Evolutionary conservation across 1,140 invertebrate genomes (phyloP), one percentile per base, ranked within the genome.

Genomic region (Pomacea maculata): DNA sequence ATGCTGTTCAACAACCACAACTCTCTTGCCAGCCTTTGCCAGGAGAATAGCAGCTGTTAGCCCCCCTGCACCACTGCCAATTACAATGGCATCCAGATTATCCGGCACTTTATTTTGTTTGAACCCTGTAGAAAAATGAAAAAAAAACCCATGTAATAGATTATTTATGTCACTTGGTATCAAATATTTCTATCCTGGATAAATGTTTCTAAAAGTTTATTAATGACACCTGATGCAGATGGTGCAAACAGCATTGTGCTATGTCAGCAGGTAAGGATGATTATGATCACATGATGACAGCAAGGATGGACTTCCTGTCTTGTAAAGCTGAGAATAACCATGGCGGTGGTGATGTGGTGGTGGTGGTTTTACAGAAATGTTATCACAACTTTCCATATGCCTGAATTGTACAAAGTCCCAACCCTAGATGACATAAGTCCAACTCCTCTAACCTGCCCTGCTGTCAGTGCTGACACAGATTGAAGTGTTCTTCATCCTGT

Each of bases 1-100:
- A 88, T 92, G 91, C 76, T 92, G 90, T 78, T 92, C 91, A 76
- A 92, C 81, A 1, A 92, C 91, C 34, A 92, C 79, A 29, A 92
- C 91, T 80, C 85, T 89, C 75, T 89, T 87, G 2, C 91, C 91
- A 29, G 89, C 88, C 75, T 88, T 85, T 17, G 88, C 82, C 67
- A 92, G 83, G 21, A 91, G 45, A 21, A 89, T 87, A 25, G 89
- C 91, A 19, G 89, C 82, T 7, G 89, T 83, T 63, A 92, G 73
- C 1, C 91, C 91, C 10, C 91, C 90, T 70, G 90, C 89, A 21
- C 91, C 91, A 86, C 89, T 91, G 25, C 91, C 91, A 55, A 92
- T 88, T 1, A 92, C 84, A 61, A 92, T 90, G n/a, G 87, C 90
- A 85, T 92, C 91, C 52, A 90, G 71, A n/a, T 89, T 84, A 17